These are phyloP conservation scores for Diglossa cyanea DNA, from an alignment of 2,797 vertebrate genomes.

Conservation along the genomic window DNA sequence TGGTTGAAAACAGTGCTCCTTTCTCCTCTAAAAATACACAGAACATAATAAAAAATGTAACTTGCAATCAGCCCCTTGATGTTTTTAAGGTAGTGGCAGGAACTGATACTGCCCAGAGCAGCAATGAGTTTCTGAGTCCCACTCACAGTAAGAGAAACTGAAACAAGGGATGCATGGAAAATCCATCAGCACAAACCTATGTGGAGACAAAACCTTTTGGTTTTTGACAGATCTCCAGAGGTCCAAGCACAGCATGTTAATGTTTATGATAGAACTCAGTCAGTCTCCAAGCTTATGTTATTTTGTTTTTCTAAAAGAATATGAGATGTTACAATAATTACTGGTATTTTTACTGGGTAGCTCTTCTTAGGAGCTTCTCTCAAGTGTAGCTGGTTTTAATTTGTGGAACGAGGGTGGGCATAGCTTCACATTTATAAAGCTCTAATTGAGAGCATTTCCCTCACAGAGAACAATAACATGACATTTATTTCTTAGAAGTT, in stretches of 20 bases:
- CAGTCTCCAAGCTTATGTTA: slow-evolving; percentile 32
- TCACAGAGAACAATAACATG: neutral
- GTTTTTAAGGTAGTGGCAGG: slow-evolving; percentile 30
- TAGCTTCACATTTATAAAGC: neutral
- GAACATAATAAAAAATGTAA: neutral
- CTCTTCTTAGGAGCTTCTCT: slow-evolving; percentile 17
- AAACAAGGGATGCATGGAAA: slow-evolving; percentile 54
- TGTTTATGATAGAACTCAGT: slow-evolving; percentile 49
- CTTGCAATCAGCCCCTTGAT: neutral
- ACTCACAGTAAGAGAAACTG: neutral
- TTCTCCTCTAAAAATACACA: slow-evolving; percentile 19
- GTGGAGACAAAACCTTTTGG: slow-evolving; percentile 37
- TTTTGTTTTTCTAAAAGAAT: slow-evolving; percentile 58
- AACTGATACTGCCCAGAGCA: slow-evolving; percentile 53
- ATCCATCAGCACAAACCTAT: slow-evolving; percentile 43
- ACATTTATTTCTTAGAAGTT: slow-evolving; percentile 38
- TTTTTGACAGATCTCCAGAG: slow-evolving; percentile 40
- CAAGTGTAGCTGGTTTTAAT: slow-evolving; percentile 46
- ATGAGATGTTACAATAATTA: slow-evolving; percentile 50
- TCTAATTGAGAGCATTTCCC: slow-evolving; percentile 5
- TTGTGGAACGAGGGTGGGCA: slow-evolving; percentile 39
- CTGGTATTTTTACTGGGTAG: slow-evolving; percentile 30
- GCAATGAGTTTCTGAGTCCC: slow-evolving; percentile 3
- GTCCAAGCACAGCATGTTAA: slow-evolving; percentile 28
- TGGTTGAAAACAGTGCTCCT: neutral